Percentiles rank a stretch among this genome's conserved stretches.
Evolutionary conservation across 1,140 invertebrate species (phyloP).

Genomic region (Frieseomelitta varia): DNA sequence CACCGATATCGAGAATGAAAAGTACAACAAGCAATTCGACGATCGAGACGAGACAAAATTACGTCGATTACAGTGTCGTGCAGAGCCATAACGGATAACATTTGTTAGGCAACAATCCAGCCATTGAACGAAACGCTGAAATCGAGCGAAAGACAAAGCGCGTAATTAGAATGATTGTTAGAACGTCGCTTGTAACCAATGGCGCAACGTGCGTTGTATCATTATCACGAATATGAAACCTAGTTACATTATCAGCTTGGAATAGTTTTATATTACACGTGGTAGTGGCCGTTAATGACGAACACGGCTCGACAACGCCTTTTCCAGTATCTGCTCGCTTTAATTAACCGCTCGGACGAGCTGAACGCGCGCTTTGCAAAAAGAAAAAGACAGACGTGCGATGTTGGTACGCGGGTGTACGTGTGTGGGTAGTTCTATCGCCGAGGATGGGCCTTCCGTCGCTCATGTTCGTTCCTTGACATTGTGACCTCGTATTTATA

Average conservation of each 20-base stretch:
- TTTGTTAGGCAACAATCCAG: not conserved
- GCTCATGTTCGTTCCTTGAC: not conserved
- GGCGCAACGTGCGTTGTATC: not conserved
- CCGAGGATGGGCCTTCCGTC: not conserved
- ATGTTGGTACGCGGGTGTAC: not conserved
- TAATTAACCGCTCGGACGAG: slow-evolving; percentile 47
- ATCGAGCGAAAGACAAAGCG: not conserved
- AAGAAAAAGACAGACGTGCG: not conserved
- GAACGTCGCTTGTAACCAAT: too few species aligned
- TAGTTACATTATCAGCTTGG: slow-evolving; percentile 10
- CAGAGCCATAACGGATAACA: not conserved
- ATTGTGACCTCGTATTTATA: not conserved
- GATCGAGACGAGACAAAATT: not conserved
- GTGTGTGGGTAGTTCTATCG: slow-evolving; percentile 34
- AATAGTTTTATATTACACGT: not conserved
- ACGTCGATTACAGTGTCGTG: not conserved
- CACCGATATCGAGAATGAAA: not conserved
- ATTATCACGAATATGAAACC: slow-evolving; percentile 5
- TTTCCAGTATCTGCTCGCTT: slow-evolving; percentile 41
- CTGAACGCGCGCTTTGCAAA: not conserved
- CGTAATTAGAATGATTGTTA: not conserved
- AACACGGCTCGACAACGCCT: slow-evolving; percentile 27
- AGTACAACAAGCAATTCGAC: not conserved
- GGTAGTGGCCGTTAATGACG: slow-evolving; percentile 42
- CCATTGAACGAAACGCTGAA: not conserved